phyloP scores from a whole-genome alignment of 1,140 invertebrate genomes.

The Melipona quadrifasciata region DNA sequence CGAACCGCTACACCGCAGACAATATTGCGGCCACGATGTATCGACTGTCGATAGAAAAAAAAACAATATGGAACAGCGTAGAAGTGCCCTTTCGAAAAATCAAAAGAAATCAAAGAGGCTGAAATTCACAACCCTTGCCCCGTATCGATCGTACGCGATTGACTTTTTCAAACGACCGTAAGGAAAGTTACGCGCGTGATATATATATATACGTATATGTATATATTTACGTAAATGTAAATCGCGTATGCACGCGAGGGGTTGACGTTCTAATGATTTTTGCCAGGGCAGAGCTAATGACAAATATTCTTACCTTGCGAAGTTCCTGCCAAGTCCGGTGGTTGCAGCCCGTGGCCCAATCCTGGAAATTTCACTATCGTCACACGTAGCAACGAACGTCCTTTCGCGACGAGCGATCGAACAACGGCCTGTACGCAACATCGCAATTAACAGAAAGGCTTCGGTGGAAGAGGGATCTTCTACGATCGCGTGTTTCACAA shows the following conservation, averaged over 20 bases:
- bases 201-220: too few relatives aligned
- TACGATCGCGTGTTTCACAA: not conserved
- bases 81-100: conserved; percentile 72
- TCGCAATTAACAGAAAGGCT: conserved; percentile 70
- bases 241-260: not conserved
- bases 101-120: conserved; percentile 65
- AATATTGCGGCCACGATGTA: conserved; percentile 61
- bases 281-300: conserved; percentile 63
- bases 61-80: conserved; percentile 73
- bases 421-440: conserved; percentile 79
- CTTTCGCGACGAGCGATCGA: conserved; percentile 42
- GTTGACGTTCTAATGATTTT: conserved; percentile 73
- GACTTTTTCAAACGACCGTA: not conserved
- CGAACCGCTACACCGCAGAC: conserved; percentile 67
- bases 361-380: conserved; percentile 84
- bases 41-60: conserved; percentile 68
- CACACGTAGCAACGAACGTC: conserved; percentile 76
- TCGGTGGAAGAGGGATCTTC: conserved; percentile 7
- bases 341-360: conserved; percentile 85
- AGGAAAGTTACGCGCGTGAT: not conserved
- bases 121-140: not conserved
- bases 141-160: not conserved
- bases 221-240: not conserved
- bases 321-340: conserved; percentile 89
- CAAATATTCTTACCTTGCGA: conserved; percentile 90